Base-by-base conservation (phyloP, 2,888 invertebrate species). In the Mayetiola destructor region DNA sequence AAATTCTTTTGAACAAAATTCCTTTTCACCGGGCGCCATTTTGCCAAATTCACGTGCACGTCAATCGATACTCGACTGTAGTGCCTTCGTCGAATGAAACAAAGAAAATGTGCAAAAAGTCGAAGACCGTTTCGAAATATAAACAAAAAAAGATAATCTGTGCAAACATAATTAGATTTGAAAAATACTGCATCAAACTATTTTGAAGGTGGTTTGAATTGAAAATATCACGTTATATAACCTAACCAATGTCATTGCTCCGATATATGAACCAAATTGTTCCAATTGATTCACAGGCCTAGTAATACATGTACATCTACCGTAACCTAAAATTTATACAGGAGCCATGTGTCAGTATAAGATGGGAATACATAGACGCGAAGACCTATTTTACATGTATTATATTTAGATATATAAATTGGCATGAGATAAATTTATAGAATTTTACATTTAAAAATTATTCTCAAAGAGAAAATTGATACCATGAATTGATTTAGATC, bases 31-130 rank as follows among this genome's bases (percentile, higher is more conserved):
- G 48, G 48, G 48, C 48, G 48, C 48, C 48, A 48, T 48, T 27
- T 48, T 48, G 48, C 48, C 48, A 48, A 48, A 27, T 48, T 48
- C 48, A 48, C 48, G 48, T 48, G 48, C 27, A 48, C 48, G 48
- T 48, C 48, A 48, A 27, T 27, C 48, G 3, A 48, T 6, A n/a
- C n/a, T n/a, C n/a, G n/a, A n/a, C n/a, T n/a, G n/a, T n/a, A n/a
- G n/a, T n/a, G n/a, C n/a, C n/a, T n/a, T n/a, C n/a, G n/a, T n/a
- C n/a, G n/a, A n/a, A n/a, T n/a, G n/a, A n/a, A n/a, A n/a, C n/a
- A n/a, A n/a, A n/a, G n/a, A n/a, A n/a, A n/a, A n/a, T n/a, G 16
- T 40, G 29, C 29, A 14, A 48, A n/a, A 27, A 14, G n/a, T n/a
- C n/a, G n/a, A n/a, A n/a, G n/a, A n/a, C n/a, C n/a, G n/a, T n/a